Conservation (phyloP, 2,113 vertebrate genomes). For the Fulmarus glacialis region DNA sequence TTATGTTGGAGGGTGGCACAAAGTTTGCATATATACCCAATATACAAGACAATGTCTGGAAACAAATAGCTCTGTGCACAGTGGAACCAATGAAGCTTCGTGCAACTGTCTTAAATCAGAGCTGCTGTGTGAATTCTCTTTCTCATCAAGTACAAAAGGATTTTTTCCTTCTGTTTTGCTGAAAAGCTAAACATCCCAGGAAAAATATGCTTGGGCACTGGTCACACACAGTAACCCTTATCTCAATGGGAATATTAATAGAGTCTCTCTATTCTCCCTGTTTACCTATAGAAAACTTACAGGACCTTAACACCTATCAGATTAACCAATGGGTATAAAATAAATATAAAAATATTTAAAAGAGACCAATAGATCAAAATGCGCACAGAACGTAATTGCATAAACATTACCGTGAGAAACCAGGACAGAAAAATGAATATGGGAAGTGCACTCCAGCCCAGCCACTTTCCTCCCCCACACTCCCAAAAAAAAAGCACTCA, state of each 20-base stretch:
- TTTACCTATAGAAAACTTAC: neutral
- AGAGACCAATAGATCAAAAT: neutral
- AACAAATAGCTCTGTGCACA: neutral
- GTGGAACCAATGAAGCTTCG: neutral
- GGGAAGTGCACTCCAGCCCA: constrained; percentile 4
- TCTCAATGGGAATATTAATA: neutral
- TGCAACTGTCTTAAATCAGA: constrained; percentile 2
- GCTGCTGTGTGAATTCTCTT: neutral
- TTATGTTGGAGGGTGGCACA: constrained; percentile 5
- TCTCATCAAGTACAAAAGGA: neutral
- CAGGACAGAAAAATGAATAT: constrained; percentile 17
- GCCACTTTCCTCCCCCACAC: neutral
- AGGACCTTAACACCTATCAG: neutral
- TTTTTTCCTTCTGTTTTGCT: neutral
- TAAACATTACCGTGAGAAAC: neutral
- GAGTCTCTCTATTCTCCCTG: neutral
- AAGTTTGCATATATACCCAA: constrained; percentile 36
- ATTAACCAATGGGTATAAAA: neutral
- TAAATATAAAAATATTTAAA: neutral
- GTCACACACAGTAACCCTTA: neutral
- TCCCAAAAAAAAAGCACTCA: neutral
- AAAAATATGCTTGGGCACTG: neutral
- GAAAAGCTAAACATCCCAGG: neutral
- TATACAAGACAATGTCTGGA: constrained; percentile 5
- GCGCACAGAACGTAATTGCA: neutral